Percentiles rank a stretch among this genome's conserved stretches.
phyloP scores from a whole-genome alignment of 2,113 vertebrate genomes.

The Cephalophus harveyi region DNA sequence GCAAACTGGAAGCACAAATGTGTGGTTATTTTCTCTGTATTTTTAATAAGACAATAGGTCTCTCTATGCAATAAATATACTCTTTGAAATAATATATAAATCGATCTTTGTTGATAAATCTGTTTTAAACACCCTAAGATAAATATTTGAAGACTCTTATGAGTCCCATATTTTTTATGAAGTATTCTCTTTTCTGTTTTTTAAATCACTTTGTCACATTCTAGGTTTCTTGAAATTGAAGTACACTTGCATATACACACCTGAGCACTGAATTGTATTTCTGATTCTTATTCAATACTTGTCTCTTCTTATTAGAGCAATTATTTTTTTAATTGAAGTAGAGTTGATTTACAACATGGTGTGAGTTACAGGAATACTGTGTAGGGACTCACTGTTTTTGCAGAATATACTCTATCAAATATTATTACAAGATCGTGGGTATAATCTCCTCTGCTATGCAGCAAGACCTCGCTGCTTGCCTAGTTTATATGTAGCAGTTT shows the following conservation, averaged over 20 bases:
- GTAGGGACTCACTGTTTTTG: neutral
- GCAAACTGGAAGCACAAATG: neutral
- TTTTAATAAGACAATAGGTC: neutral
- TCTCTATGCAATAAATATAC: neutral
- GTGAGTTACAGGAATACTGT: neutral
- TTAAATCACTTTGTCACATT: neutral
- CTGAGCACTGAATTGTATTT: neutral
- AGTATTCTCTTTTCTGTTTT: neutral
- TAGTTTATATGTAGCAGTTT: neutral
- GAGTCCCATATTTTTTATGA: neutral
- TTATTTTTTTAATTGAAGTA: neutral
- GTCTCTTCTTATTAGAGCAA: conserved; percentile 17
- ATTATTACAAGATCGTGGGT: neutral
- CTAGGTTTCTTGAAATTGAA: neutral
- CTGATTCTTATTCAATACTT: neutral
- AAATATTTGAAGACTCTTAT: neutral
- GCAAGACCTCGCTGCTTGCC: neutral
- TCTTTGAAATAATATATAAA: neutral
- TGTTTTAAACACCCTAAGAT: neutral
- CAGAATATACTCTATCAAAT: neutral
- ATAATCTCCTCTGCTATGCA: neutral
- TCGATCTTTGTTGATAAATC: neutral
- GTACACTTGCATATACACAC: neutral
- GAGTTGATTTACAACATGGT: neutral
- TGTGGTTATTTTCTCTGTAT: neutral